Base-by-base conservation (phyloP, 2,797 vertebrate species). In the Pogonophryne albipinna region DNA sequence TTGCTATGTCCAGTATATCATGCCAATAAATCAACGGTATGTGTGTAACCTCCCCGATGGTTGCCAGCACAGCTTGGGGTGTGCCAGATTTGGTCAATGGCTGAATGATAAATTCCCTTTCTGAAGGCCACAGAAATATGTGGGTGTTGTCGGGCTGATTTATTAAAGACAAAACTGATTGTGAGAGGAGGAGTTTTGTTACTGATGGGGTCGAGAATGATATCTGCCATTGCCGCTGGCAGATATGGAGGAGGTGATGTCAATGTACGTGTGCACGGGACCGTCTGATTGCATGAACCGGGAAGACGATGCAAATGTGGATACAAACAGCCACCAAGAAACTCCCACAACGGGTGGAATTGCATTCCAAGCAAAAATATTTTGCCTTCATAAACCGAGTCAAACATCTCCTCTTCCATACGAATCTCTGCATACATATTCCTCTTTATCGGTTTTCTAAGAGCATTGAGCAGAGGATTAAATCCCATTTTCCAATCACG, bases 1-100 rank as follows among this genome's bases (percentile, higher is more conserved):
- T 91, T 69, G 77, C 86, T 86, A 83, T 91, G 91, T 92, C 89
- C 88, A 86, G 85, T 88, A 52, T 83, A 89, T 89, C 88, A 91
- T 90, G 82, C 77, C 85, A 85, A 90, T 93, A 91, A 89, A 94
- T 93, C 91, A 93, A 82, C 85, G 84, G 75, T 82, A 86, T 91
- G 75, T 89, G 77, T 85, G 82, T 92, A 86, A 91, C 86, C 81
- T 87, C 85, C 76, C 59, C 11, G 14, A 27, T 55, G 65, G 78
- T 85, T 82, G 83, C 88, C 86, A 84, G 76, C 72, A 50, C 79
- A 74, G 86, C 87, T 85, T 70, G 68, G 61, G 83, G 64, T 81
- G 70, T 83, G 90, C 87, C 90, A 93, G 82, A 79, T 88, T 91
- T 91, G 87, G 86, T 91, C 84, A 91, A 90, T 85, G 76, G 78